Evolutionary conservation across 2,888 invertebrate species (phyloP).

Genomic region (Mesorhabditis sp.): DNA sequence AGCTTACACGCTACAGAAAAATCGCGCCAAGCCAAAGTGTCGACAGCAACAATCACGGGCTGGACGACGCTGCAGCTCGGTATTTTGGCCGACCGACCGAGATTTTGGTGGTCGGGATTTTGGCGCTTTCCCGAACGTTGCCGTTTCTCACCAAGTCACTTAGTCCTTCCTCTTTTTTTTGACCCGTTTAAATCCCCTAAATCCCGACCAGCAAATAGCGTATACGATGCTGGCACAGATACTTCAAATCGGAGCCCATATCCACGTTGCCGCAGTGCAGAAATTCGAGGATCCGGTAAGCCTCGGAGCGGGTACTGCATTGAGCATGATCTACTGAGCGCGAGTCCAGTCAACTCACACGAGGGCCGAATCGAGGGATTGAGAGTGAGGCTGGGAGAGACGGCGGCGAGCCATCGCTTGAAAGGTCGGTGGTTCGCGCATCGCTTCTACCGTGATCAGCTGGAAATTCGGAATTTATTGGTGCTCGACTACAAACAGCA

Average conservation of each 20-base stretch:
- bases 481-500: neutral
- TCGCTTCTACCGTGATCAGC: neutral
- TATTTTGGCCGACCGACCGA: too few relatives aligned
- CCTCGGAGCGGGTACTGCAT: neutral
- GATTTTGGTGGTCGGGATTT: too few relatives aligned
- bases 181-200: neutral
- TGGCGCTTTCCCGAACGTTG: neutral
- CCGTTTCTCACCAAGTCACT: too few relatives aligned
- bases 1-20: too few relatives aligned
- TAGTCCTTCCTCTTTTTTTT: too few relatives aligned
- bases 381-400: slow-evolving; percentile 1
- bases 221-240: neutral
- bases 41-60: too few relatives aligned
- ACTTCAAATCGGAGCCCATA: neutral
- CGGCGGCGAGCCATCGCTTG: neutral
- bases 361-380: slow-evolving; percentile 3
- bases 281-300: slow-evolving; percentile 4
- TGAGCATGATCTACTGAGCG: neutral
- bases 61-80: too few relatives aligned
- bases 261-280: slow-evolving; percentile 5
- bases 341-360: neutral
- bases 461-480: neutral
- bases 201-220: neutral
- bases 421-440: neutral
- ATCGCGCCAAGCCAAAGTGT: too few relatives aligned